phyloP scores from a whole-genome alignment of 2,888 invertebrate genomes.

The Leptopilina drosophilae region DNA sequence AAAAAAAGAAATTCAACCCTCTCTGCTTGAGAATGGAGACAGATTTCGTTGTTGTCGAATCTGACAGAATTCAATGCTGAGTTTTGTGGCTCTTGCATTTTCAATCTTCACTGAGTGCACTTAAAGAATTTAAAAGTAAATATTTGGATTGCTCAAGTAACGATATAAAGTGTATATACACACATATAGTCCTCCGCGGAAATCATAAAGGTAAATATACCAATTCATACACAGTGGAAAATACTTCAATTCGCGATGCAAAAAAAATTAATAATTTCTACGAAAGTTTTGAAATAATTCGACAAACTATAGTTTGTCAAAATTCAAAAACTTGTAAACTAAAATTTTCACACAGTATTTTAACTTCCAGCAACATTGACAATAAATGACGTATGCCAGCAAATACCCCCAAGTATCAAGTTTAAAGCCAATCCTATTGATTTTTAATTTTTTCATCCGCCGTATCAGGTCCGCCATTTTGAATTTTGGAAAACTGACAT shows the following conservation, averaged over 20 bases:
- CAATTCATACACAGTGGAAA: neutral
- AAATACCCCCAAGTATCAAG: too few species aligned
- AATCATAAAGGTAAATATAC: neutral
- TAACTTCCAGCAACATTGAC: too few species aligned
- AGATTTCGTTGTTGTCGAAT: constrained; percentile 2
- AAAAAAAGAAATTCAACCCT: neutral
- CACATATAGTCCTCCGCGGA: neutral
- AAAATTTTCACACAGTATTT: too few species aligned
- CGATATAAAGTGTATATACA: neutral
- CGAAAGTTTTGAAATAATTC: too few species aligned
- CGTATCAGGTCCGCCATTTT: too few species aligned
- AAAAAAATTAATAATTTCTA: neutral
- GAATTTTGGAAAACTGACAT: too few species aligned
- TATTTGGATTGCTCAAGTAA: constrained; percentile 6
- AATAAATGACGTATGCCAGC: too few species aligned
- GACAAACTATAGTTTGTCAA: too few species aligned
- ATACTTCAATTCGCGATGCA: neutral
- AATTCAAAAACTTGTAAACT: too few species aligned
- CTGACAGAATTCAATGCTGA: constrained; percentile 1
- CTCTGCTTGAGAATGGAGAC: neutral
- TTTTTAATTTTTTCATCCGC: too few species aligned
- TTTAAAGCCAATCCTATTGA: too few species aligned
- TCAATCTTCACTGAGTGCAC: constrained; percentile 7
- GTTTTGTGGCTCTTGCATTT: constrained; percentile 13
- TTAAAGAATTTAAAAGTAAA: constrained; percentile 26